Percentiles rank a stretch among this genome's conserved stretches.
Conservation (phyloP, 2,113 vertebrate species). For the Ammodytes marinus region DNA sequence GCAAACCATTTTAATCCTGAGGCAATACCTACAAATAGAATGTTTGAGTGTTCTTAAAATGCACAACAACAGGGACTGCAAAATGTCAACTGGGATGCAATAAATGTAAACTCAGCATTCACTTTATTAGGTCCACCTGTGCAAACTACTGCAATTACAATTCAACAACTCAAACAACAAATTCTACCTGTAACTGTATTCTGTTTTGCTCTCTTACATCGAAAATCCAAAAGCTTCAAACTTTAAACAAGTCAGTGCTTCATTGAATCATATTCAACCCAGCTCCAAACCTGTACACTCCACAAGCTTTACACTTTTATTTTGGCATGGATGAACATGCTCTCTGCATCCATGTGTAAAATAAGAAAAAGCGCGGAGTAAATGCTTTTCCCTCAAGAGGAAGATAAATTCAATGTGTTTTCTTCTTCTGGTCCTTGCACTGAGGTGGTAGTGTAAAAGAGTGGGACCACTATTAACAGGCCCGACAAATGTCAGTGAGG, state of each 20-base stretch:
- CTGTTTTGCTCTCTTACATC: too few species aligned
- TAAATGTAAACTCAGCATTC: too few species aligned
- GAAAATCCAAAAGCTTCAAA: background rate
- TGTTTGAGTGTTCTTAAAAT: too few species aligned
- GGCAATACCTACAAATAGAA: too few species aligned
- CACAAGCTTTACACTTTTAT: background rate
- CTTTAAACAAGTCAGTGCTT: background rate
- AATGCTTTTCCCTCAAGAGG: background rate
- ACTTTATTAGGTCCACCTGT: too few species aligned
- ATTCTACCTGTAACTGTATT: too few species aligned
- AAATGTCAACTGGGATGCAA: too few species aligned
- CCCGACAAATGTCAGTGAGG: conserved; percentile 10
- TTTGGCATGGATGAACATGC: conserved; percentile 9
- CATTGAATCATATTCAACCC: background rate
- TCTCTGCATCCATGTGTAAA: conserved; percentile 9
- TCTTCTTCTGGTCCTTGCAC: background rate
- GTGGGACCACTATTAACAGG: background rate
- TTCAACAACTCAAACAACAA: too few species aligned
- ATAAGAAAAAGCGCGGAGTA: background rate
- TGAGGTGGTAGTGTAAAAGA: background rate
- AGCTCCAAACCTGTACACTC: background rate
- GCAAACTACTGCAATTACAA: too few species aligned
- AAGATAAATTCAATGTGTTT: conserved; percentile 1
- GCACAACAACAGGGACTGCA: too few species aligned
- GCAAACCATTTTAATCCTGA: too few species aligned